Evolutionary conservation across 2,797 vertebrate genomes (phyloP), one percentile per base, ranked within the genome.

Genomic region (Myripristis jacobus): DNA sequence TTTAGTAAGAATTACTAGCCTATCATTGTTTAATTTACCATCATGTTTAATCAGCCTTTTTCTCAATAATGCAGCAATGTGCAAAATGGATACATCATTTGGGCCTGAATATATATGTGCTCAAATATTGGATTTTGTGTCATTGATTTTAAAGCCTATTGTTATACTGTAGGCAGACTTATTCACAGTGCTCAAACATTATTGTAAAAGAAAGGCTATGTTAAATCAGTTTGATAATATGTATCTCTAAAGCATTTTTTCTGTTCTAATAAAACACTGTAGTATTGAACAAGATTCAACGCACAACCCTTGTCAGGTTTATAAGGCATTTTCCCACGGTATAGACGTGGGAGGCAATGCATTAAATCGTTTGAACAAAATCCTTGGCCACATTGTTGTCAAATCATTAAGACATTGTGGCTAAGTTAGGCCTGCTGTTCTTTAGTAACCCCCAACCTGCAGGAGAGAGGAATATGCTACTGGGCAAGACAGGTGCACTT

Each of bases 271-370:
- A 8, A 54, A 55, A 24, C 62, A 18, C 15, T 31, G 29, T 65
- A 66, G 47, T 38, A 59, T 11, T 70, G 16, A 47, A 70, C 18
- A 64, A 57, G 27, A 73, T 41, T 67, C 58, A 81, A 64, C 73
- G 64, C 61, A 73, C 19, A 52, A 76, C 70, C 79, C 72, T 61
- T 57, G 66, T 57, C 69, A 67, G 61, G 43, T 48, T 79, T 70
- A 62, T 91, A 89, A 90, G 88, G 89, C 88, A 85, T 88, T 83
- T 79, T 79, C 53, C 52, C 57, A 70, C 76, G 52, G 46, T 47
- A 75, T 78, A 61, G 70, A 43, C 34, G 62, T 66, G 68, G 71
- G 63, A 63, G 81, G 79, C 77, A 21, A 66, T 47, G 66, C 58
- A 62, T 19, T 60, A 50, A 66, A 43, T 44, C 41, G 15, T 9